Base-by-base conservation (phyloP, 2,888 invertebrate genomes). In the Zelleria hepariella region DNA sequence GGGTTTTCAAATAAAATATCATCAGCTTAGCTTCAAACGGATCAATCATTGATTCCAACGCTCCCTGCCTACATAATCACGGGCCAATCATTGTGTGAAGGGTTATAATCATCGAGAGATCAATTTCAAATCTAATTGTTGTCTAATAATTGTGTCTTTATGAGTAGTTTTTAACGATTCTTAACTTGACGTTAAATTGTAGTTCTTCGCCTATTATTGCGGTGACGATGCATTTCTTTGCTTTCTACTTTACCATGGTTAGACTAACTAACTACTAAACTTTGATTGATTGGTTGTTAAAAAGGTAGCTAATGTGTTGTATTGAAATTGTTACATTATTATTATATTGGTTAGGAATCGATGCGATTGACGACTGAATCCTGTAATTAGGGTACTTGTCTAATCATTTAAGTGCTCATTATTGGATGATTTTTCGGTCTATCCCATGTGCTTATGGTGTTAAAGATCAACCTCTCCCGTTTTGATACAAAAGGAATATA, bases 251-350 rank as follows among this genome's bases (percentile, higher is more conserved):
- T 42, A 42, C 32, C 2, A 5, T 42, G 15, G 32, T 42, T 42
- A 42, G 15, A 15, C 32, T 2, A 15, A 42, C 15, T 6, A 48
- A 2, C 32, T 2, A 15, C 10, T 5, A 3, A 48, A 2, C 21
- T 47, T 42, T 53, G 23, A 23, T 47, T 47, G 42, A 57, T 47
- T 57, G 47, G 18, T 47, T 15, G 47, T 20, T 57, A 27, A 57
- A 57, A 57, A 20, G 57, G 57, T 57, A 57, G 32, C 47, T 57
- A 32, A 53, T 53, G 5, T 25, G 24, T 53, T 25, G 18, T 20
- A 20, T 49, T 20, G 32, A 15, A 42, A 42, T 42, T 42, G 2
- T 2, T 42, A 42, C 32, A 15, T 5, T 42, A 32, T 32, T 32
- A 32, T 10, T 10, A 15, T 10, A 42, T 42, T 10, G 15, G 32